Evolutionary conservation across 2,888 invertebrate genomes (phyloP).

Genomic region (Dromius quadrimaculatus): DNA sequence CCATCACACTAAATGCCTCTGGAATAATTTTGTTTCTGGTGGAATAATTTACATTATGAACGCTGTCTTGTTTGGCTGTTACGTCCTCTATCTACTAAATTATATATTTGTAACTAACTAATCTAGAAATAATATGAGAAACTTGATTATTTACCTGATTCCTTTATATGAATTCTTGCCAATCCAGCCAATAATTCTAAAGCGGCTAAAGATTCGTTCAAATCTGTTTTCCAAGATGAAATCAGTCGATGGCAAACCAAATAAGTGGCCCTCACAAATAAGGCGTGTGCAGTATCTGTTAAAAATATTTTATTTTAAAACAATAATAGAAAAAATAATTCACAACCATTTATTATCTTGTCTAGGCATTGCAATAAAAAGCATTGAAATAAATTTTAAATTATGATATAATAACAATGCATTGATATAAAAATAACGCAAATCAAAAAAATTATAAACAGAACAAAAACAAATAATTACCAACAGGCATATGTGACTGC

Average conservation of each 20-base stretch:
- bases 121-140: too few species aligned
- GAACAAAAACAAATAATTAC: conserved; percentile 46
- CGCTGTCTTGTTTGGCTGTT: too few species aligned
- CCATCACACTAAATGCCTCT: too few species aligned
- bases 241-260: conserved; percentile 95
- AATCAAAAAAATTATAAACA: conserved; percentile 27
- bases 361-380: conserved; percentile 17
- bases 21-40: too few species aligned
- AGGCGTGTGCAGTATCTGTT: conserved; percentile 84
- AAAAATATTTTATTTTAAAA: too few species aligned
- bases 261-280: conserved; percentile 93
- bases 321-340: too few species aligned
- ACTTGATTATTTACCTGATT: conserved; percentile 79
- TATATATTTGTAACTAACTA: too few species aligned
- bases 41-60: too few species aligned
- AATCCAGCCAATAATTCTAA: conserved; percentile 91
- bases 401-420: conserved; percentile 24
- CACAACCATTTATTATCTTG: conserved; percentile 2
- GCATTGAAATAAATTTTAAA: background rate
- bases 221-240: conserved; percentile 95
- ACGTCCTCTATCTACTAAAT: too few species aligned
- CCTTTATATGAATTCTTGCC: conserved; percentile 88
- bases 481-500: conserved; percentile 49
- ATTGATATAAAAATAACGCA: conserved; percentile 2
- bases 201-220: conserved; percentile 94